These are phyloP conservation scores for Platysternon megacephalum DNA, from an alignment of 2,113 vertebrate genomes.

Conservation along the genomic window DNA sequence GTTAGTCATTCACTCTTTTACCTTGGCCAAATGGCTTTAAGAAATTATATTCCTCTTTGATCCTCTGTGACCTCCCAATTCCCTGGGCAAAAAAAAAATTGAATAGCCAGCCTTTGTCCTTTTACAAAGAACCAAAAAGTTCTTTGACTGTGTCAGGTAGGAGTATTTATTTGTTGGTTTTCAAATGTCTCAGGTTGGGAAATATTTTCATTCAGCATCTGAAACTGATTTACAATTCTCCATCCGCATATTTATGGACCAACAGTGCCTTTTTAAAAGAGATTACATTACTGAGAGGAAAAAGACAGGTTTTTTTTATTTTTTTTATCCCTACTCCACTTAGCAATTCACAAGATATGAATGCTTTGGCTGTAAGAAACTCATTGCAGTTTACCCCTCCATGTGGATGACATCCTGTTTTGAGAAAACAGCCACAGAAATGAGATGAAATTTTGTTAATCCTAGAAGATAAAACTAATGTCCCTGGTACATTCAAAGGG, in stretches of 20 bases:
- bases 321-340: not conserved
- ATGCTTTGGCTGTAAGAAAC: accelerated
- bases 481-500: not conserved
- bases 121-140: not conserved
- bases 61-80: not conserved
- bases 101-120: not conserved
- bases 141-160: not conserved
- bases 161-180: not conserved
- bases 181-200: not conserved
- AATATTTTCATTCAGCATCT: not conserved
- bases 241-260: not conserved
- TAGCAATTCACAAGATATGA: not conserved
- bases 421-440: not conserved
- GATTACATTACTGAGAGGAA: not conserved
- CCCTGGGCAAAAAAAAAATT: not conserved
- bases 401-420: not conserved
- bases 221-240: not conserved
- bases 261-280: not conserved
- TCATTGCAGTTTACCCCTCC: not conserved
- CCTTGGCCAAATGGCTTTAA: not conserved
- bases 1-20: not conserved
- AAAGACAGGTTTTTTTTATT: not conserved
- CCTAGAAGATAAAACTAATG: not conserved
- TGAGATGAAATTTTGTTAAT: not conserved
- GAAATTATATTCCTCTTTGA: not conserved